Evolutionary conservation across 2,888 invertebrate genomes (phyloP).

Genomic region (Odontocolon sp.): DNA sequence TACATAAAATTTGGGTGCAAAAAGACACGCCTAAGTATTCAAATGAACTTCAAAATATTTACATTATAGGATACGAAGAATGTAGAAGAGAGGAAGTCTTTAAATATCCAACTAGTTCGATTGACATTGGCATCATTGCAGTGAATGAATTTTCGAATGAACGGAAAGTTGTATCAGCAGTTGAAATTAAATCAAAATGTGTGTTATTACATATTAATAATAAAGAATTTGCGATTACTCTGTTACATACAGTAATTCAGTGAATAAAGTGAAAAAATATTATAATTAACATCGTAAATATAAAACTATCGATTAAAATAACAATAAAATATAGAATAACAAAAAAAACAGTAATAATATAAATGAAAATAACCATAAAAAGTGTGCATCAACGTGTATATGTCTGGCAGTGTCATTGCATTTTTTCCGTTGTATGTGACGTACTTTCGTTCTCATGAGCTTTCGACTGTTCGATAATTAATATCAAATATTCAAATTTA

Average conservation of each 20-base stretch:
- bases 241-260: background rate
- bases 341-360: no score
- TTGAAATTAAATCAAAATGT: background rate
- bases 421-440: no score
- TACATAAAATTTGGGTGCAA: conserved; percentile 9
- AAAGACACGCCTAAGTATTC: background rate
- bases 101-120: background rate
- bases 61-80: background rate
- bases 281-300: no score
- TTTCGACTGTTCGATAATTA: no score
- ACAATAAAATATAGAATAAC: no score
- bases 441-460: no score
- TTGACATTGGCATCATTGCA: conserved; percentile 1
- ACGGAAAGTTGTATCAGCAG: background rate
- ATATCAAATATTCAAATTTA: no score
- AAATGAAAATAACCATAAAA: no score
- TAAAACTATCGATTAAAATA: no score
- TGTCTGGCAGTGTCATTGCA: no score
- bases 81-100: background rate
- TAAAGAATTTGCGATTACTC: background rate
- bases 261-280: no score
- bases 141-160: background rate
- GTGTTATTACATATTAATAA: background rate
- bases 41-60: background rate
- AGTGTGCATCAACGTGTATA: no score